Percentiles rank a stretch among this genome's conserved stretches.
Conservation (phyloP, 2,113 vertebrate species). For the Clinocottus analis region DNA sequence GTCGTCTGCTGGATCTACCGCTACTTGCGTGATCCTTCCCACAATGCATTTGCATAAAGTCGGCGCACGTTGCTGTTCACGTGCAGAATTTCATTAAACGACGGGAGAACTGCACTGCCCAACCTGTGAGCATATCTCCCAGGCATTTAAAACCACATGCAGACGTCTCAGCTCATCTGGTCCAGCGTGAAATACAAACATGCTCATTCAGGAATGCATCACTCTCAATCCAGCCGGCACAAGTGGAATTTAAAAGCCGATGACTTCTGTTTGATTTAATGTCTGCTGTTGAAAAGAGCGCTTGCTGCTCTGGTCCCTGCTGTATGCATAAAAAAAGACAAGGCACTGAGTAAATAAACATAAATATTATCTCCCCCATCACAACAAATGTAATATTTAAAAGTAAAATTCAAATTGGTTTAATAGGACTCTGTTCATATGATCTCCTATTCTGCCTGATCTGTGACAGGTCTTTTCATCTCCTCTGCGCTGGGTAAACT, state of each 20-base stretch:
- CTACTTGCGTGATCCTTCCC: not conserved
- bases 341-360: not conserved
- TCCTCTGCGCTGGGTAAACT: not conserved
- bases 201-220: not conserved
- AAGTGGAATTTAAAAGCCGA: not conserved
- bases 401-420: not conserved
- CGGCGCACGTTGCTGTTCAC: not conserved
- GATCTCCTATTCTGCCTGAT: slow-evolving; percentile 3
- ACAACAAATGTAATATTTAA: slow-evolving; percentile 22
- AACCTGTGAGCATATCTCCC: not conserved
- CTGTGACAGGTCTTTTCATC: slow-evolving; percentile 5
- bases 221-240: not conserved
- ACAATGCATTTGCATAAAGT: not conserved
- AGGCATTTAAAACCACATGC: not conserved
- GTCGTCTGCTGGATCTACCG: slow-evolving; percentile 1
- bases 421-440: not conserved
- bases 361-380: not conserved
- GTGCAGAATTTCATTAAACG: not conserved
- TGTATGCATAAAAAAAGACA: not conserved
- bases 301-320: not conserved
- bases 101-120: not conserved
- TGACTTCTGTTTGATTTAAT: slow-evolving; percentile 17
- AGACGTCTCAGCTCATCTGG: slow-evolving; percentile 1
- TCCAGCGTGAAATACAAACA: not conserved
- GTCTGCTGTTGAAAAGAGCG: not conserved